phyloP scores from a whole-genome alignment of 1,140 invertebrate genomes.

The Glomeris maerens region DNA sequence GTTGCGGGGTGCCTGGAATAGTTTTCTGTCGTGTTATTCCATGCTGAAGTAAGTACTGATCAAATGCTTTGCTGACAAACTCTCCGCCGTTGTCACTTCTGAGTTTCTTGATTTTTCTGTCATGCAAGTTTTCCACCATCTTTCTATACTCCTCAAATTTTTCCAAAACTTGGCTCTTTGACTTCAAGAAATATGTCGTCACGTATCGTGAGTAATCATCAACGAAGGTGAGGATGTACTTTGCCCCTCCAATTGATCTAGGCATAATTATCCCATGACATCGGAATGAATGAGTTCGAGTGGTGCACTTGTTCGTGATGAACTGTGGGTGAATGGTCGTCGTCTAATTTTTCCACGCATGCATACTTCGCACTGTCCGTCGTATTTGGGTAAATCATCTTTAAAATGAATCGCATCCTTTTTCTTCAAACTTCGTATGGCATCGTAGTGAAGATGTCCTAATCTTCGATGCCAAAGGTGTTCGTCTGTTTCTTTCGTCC shows the following conservation, averaged over 20 bases:
- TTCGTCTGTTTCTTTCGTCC: background rate
- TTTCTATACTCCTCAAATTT: background rate
- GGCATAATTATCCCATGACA: background rate
- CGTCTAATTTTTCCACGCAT: background rate
- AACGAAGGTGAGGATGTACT: background rate
- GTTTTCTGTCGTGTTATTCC: slow-evolving; percentile 6
- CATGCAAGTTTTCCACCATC: background rate
- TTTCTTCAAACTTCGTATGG: background rate
- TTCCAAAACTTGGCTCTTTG: background rate
- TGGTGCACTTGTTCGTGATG: background rate
- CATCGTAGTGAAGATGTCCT: background rate
- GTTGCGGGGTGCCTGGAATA: slow-evolving; percentile 8
- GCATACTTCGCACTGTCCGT: too few species aligned
- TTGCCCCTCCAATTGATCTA: background rate
- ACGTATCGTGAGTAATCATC: background rate
- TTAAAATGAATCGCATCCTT: background rate
- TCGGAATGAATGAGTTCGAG: background rate
- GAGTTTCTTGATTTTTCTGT: slow-evolving; percentile 6
- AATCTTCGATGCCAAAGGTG: background rate
- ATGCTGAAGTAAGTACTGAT: background rate
- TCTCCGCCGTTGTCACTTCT: slow-evolving; percentile 9
- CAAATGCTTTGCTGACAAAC: slow-evolving; percentile 5
- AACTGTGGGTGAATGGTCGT: background rate
- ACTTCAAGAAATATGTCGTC: background rate
- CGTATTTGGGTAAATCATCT: too few species aligned